Conservation (phyloP, 2,113 vertebrate species). For the Poecile atricapillus region DNA sequence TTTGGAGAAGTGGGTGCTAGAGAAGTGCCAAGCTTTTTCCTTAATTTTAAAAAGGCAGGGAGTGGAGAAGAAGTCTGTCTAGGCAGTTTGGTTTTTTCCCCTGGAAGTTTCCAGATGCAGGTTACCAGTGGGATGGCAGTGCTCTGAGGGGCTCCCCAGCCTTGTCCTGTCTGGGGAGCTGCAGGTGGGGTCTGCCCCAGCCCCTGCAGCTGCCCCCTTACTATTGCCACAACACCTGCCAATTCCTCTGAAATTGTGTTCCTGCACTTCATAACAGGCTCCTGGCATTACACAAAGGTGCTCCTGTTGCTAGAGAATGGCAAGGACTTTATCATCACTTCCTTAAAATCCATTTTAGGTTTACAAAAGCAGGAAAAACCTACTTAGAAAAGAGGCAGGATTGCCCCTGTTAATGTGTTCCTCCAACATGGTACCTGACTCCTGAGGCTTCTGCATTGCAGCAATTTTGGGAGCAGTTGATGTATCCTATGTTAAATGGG, state of each 20-base stretch:
- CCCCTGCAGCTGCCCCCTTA: not conserved
- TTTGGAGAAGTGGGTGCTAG: conserved; percentile 11
- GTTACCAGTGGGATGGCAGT: not conserved
- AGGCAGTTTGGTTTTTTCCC: not conserved
- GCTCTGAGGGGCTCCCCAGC: not conserved
- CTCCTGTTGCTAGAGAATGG: not conserved
- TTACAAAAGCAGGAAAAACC: conserved; percentile 28
- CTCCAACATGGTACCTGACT: not conserved
- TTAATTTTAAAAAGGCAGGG: not conserved
- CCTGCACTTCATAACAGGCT: not conserved
- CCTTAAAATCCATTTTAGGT: conserved; percentile 3
- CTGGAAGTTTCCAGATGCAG: not conserved
- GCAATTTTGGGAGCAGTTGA: not conserved
- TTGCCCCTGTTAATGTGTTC: not conserved
- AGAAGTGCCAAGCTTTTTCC: conserved; percentile 55
- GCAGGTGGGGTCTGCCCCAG: not conserved
- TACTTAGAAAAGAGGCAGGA: not conserved
- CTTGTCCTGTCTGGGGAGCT: not conserved
- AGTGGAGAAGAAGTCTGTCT: not conserved
- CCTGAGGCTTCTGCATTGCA: not conserved
- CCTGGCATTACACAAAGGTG: not conserved
- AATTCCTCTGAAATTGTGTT: rapidly evolving
- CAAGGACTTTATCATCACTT: not conserved
- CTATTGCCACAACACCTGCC: not conserved
- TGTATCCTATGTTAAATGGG: not conserved